Conservation (phyloP, 2,888 invertebrate species). For the Amphipyra tragopoginis region DNA sequence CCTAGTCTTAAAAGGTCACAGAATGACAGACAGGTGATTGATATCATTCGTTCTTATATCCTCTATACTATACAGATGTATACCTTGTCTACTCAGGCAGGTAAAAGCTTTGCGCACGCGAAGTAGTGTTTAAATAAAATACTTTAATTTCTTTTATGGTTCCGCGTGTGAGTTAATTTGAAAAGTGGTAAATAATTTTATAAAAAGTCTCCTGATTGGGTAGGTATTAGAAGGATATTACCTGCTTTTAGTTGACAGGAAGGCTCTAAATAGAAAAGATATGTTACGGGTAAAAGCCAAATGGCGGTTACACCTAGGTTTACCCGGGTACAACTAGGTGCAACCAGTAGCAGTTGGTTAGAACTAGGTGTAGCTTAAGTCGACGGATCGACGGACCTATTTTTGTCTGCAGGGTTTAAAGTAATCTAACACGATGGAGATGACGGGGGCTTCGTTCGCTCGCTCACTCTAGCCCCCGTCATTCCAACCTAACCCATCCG, state of each 20-base stretch:
- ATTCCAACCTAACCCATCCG: too few relatives aligned
- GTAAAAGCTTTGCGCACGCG: conserved; percentile 24
- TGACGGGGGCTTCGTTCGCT: too few relatives aligned
- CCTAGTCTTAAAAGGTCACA: background rate
- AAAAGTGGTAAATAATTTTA: conserved; percentile 22
- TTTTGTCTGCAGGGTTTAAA: too few relatives aligned
- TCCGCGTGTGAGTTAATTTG: background rate
- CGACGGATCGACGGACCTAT: too few relatives aligned
- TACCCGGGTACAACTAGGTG: too few relatives aligned
- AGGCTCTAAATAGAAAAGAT: background rate
- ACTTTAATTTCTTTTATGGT: conserved; percentile 23
- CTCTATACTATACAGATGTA: background rate
- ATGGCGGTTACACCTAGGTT: too few relatives aligned
- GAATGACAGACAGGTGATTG: background rate
- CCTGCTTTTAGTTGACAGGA: conserved; percentile 11
- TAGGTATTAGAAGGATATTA: conserved; percentile 1
- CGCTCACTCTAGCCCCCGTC: too few relatives aligned
- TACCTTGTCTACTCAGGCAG: background rate
- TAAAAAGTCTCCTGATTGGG: conserved; percentile 28
- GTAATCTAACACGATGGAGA: too few relatives aligned
- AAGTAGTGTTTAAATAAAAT: conserved; percentile 33
- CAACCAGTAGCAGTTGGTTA: too few relatives aligned
- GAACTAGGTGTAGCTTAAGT: too few relatives aligned
- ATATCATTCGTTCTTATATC: background rate
- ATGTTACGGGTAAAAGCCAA: too few relatives aligned